Evolutionary conservation across 2,113 vertebrate genomes (phyloP).

Genomic region (Pedionomus torquatus): DNA sequence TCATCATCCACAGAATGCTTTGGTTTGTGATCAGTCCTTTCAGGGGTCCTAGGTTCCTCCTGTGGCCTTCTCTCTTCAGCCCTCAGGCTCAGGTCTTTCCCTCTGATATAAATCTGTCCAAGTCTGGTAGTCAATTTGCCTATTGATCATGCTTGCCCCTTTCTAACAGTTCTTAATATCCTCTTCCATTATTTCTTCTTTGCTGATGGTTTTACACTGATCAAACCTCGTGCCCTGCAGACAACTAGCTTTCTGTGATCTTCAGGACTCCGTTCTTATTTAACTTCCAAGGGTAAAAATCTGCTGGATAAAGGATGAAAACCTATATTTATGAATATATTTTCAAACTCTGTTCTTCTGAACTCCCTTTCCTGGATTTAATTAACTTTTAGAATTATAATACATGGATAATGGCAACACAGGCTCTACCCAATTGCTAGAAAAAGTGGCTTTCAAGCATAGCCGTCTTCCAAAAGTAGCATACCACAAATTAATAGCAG

Average conservation of each 20-base stretch:
- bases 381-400: background rate
- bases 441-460: background rate
- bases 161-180: background rate
- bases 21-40: background rate
- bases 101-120: background rate
- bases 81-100: background rate
- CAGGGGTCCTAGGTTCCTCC: background rate
- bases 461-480: background rate
- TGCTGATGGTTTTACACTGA: background rate
- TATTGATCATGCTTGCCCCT: background rate
- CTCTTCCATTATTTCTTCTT: background rate
- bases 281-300: background rate
- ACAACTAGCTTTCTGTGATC: background rate
- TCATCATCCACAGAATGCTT: background rate
- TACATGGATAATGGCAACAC: background rate
- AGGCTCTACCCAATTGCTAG: background rate
- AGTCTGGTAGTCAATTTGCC: background rate
- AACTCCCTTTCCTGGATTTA: background rate
- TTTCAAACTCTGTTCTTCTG: background rate
- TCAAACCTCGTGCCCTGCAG: slow-evolving; percentile 20
- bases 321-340: background rate
- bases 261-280: background rate
- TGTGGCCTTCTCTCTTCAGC: background rate
- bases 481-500: background rate
- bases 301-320: background rate